phyloP scores from a whole-genome alignment of 1,140 invertebrate species.

The Ladona fulva region DNA sequence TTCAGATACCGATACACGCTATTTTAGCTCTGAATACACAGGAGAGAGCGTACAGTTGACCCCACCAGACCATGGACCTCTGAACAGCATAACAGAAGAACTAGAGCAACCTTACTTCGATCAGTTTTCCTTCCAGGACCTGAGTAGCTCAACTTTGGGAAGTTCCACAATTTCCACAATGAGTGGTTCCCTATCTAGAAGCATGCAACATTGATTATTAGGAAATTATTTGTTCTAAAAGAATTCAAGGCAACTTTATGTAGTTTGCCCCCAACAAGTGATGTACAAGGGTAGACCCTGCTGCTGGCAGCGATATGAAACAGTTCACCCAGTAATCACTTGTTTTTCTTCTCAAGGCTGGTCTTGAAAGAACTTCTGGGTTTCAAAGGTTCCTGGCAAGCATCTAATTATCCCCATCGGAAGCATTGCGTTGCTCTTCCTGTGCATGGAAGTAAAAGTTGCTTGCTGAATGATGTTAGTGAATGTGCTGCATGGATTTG shows the following conservation, averaged over 20 bases:
- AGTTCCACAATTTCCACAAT: conserved; percentile 22
- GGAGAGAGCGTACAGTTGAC: conserved; percentile 92
- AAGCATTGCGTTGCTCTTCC: not conserved
- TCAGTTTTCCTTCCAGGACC: conserved; percentile 65
- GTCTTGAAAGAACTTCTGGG: not conserved
- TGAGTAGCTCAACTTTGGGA: conserved; percentile 30
- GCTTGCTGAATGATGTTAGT: no score
- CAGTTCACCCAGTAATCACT: no score
- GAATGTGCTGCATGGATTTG: no score
- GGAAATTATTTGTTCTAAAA: not conserved
- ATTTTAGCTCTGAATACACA: conserved; percentile 98
- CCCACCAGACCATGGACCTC: conserved; percentile 50
- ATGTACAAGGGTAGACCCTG: not conserved
- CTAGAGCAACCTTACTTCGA: conserved; percentile 59
- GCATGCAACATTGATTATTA: conserved; percentile 15
- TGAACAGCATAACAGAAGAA: conserved; percentile 61
- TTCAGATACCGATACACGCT: conserved; percentile 92
- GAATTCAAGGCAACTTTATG: not conserved
- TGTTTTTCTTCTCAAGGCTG: not conserved
- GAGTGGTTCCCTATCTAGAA: conserved; percentile 17
- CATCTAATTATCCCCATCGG: not conserved
- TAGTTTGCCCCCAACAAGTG: not conserved
- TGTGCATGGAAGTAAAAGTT: not conserved
- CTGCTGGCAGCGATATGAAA: not conserved
- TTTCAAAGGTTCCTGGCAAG: not conserved